Evolutionary conservation across 2,113 vertebrate species (phyloP), one percentile per base, ranked within the genome.

Genomic region (Thomomys bottae): DNA sequence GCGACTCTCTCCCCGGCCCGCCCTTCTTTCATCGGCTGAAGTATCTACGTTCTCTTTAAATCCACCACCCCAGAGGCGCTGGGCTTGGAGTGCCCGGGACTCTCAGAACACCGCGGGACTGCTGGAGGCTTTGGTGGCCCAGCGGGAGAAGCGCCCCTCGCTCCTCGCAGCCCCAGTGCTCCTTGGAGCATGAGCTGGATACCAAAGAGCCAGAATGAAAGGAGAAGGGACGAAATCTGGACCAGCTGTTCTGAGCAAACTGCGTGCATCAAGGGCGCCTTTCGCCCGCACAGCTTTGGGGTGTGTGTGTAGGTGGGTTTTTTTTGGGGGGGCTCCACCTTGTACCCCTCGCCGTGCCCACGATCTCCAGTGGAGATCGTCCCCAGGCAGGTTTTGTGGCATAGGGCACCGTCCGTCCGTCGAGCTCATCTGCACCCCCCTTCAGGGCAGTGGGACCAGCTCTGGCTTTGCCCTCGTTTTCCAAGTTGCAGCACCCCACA

Each of bases 401-500:
- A 71, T 90, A 90, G 90, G 82, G 83, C 64, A 36, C 73, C 12
- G 34, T 68, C 66, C 40, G 87, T 57, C 80, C n/a, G 26, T 79
- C 26, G 79, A 17, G 79, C 83, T 86, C 7, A 5, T 84, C 61
- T 15, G 77, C 78, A 70, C 49, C 73, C 72, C 78, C 49, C 59
- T 70, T 24, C 70, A 42, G 0, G 71, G 34, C 85, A 42, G 8
- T 49, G 34, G 28, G 64, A 82, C 89, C 4, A 5, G 42, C 71
- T 68, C 73, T 54, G 23, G 9, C 59, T 92, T 67, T 61, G 90
- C 82, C 82, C 93, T 72, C 40, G n/a, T 79, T 86, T 64, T n/a
- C n/a, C 90, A 96, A 96, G 92, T 94, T 93, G 82, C 91, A 32
- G 34, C 81, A 10, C 76, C 90, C 34, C 32, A 42, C 20, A 9